These are phyloP conservation scores for Ginglymostoma cirratum DNA, from an alignment of 2,113 vertebrate genomes.

Conservation along the genomic window DNA sequence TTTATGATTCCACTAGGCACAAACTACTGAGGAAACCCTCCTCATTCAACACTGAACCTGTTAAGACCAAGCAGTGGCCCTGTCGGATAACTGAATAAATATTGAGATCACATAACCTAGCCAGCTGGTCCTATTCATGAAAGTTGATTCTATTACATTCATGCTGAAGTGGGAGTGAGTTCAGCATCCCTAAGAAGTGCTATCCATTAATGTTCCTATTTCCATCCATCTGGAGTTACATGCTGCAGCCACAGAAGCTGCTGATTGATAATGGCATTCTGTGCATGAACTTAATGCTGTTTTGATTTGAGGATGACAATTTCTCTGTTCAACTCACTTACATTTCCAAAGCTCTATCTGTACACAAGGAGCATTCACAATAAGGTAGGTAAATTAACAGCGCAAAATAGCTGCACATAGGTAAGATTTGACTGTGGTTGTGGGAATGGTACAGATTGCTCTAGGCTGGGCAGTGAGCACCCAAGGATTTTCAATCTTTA, in stretches of 20 bases:
- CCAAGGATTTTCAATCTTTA: no score
- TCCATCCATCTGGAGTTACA: neutral
- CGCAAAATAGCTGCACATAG: no score
- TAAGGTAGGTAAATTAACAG: no score
- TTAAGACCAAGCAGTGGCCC: neutral
- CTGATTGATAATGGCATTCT: neutral
- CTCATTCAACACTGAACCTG: neutral
- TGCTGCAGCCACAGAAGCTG: neutral
- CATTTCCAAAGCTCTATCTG: no score
- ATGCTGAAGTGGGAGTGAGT: neutral
- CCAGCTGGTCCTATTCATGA: neutral
- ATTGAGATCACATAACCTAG: neutral
- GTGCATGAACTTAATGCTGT: neutral
- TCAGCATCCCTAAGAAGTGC: neutral
- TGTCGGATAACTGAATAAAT: neutral
- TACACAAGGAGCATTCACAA: no score
- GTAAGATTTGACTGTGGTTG: no score
- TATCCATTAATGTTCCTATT: neutral
- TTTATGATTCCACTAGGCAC: no score
- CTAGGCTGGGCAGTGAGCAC: no score
- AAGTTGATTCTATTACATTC: neutral
- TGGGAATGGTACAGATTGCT: no score
- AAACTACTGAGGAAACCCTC: neutral
- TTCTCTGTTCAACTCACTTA: neutral
- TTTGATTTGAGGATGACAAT: neutral